A percentile compares a stretch with the other conserved stretches of the same genome.
phyloP scores from a whole-genome alignment of 2,888 invertebrate species.

The Ochropacha duplaris region DNA sequence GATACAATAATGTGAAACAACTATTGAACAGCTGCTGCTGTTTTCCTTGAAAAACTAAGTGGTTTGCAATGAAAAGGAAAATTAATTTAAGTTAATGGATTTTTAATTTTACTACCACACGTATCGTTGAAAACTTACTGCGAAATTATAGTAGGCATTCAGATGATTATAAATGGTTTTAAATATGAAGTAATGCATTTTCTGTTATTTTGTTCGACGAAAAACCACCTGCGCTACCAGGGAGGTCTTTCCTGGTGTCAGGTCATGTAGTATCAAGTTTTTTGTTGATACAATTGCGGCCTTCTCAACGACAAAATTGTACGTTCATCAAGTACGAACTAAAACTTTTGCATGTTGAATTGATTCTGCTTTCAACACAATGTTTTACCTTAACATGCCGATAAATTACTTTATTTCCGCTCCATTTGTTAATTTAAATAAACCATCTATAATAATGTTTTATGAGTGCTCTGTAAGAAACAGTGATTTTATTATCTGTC shows the following conservation, averaged over 20 bases:
- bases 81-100: conserved; percentile 14
- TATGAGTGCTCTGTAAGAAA: neutral
- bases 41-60: neutral
- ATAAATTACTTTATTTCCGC: neutral
- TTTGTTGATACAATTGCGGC: conserved; percentile 43
- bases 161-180: conserved; percentile 1
- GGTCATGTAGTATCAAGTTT: conserved; percentile 19
- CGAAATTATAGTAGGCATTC: conserved; percentile 3
- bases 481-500: neutral
- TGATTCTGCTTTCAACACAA: neutral
- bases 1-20: neutral
- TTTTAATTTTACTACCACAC: conserved; percentile 19
- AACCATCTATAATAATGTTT: neutral
- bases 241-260: conserved; percentile 40
- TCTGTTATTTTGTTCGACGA: conserved; percentile 1
- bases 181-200: conserved; percentile 1
- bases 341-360: neutral
- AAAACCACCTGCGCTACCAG: conserved; percentile 35
- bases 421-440: too few species aligned
- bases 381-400: neutral
- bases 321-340: neutral
- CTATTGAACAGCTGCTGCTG: neutral
- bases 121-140: neutral
- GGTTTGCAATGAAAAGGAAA: neutral
- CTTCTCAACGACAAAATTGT: neutral